Percentiles rank a stretch among this genome's conserved stretches.
phyloP scores from a whole-genome alignment of 1,140 invertebrate genomes.

The Leguminivora glycinivorella region DNA sequence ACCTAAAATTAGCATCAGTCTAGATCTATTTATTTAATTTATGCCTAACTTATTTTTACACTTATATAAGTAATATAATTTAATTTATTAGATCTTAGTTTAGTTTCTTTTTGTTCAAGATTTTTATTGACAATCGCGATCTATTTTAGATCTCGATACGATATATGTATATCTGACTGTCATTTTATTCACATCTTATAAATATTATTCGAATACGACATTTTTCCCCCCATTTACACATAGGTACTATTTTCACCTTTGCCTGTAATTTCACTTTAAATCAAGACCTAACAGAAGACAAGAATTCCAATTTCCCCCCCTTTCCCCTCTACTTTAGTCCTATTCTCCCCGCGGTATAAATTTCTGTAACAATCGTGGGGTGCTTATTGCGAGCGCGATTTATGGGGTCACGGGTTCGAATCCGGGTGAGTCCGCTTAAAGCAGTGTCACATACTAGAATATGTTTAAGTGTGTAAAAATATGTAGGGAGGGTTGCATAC shows the following conservation, averaged over 20 bases:
- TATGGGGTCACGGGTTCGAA: constrained; percentile 5
- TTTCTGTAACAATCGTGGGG: constrained; percentile 2
- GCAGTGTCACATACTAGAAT: not conserved
- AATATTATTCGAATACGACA: too few relatives aligned
- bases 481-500: too few relatives aligned
- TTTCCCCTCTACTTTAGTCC: not conserved
- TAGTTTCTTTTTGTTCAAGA: too few relatives aligned
- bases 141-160: too few relatives aligned
- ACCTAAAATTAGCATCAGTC: too few relatives aligned
- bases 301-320: not conserved
- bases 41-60: too few relatives aligned
- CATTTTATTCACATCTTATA: too few relatives aligned
- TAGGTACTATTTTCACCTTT: not conserved
- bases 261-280: not conserved
- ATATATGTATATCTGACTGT: too few relatives aligned
- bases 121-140: too few relatives aligned
- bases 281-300: not conserved
- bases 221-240: not conserved
- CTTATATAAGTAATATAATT: too few relatives aligned
- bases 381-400: not conserved
- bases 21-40: too few relatives aligned
- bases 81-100: too few relatives aligned
- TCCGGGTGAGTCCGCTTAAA: not conserved
- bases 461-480: not conserved
- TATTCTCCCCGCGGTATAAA: not conserved